These are phyloP conservation scores for Spisula subtruncata DNA, from an alignment of 2,888 invertebrate species.

Conservation along the genomic window DNA sequence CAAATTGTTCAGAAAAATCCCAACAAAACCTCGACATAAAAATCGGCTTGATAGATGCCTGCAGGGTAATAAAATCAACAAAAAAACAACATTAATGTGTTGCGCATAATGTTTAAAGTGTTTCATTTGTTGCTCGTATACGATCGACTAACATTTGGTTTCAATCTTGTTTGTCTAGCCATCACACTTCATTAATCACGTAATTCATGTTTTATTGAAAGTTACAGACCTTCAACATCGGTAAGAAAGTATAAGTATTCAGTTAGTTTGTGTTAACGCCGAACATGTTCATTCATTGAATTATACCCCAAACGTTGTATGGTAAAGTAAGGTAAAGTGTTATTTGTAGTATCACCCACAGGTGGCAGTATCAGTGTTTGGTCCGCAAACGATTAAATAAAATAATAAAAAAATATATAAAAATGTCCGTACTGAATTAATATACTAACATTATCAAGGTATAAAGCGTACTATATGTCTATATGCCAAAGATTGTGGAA, in stretches of 20 bases:
- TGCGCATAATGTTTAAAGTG: not conserved
- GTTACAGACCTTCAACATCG: not conserved
- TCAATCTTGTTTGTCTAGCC: constrained; percentile 28
- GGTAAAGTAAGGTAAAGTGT: too few relatives aligned
- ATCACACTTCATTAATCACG: not conserved
- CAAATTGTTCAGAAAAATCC: constrained; percentile 27
- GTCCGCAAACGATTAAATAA: too few relatives aligned
- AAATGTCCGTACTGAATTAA: too few relatives aligned
- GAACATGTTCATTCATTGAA: too few relatives aligned
- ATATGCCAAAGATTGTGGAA: too few relatives aligned
- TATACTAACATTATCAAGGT: too few relatives aligned
- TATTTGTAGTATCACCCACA: too few relatives aligned
- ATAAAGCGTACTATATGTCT: too few relatives aligned
- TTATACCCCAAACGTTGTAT: too few relatives aligned
- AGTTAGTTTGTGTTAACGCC: not conserved
- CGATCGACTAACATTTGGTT: constrained; percentile 36
- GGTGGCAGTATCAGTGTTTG: too few relatives aligned
- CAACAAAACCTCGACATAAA: not conserved
- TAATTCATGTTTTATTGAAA: constrained; percentile 12
- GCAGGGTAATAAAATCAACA: constrained; percentile 25
- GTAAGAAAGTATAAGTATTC: not conserved
- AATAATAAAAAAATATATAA: too few relatives aligned
- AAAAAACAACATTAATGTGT: constrained; percentile 20
- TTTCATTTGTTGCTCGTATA: not conserved
- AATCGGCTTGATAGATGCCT: constrained; percentile 31